phyloP scores from a whole-genome alignment of 1,140 invertebrate genomes.

The Schlechtendalia chinensis region DNA sequence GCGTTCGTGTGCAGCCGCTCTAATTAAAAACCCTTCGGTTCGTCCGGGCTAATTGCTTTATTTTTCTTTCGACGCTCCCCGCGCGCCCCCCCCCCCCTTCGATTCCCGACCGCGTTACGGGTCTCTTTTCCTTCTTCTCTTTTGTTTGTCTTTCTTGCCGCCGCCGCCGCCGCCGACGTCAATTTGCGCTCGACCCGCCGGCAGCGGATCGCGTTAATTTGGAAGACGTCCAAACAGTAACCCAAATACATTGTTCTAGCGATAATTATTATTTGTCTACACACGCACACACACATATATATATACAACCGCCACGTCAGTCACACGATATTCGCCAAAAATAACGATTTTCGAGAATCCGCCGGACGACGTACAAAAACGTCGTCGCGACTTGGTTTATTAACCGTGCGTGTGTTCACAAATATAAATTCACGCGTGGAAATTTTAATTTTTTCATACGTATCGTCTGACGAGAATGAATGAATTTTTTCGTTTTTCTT shows the following conservation, averaged over 20 bases:
- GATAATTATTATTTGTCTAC: slow-evolving; percentile 6
- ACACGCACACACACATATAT: neutral
- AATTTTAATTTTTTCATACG: too few species aligned
- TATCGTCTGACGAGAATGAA: too few species aligned
- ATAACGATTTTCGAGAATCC: neutral
- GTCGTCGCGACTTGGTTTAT: too few species aligned
- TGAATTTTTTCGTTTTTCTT: too few species aligned
- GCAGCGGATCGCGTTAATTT: slow-evolving; percentile 45
- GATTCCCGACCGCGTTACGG: neutral
- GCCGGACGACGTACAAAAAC: too few species aligned
- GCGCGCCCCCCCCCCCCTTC: neutral
- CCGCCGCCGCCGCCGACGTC: slow-evolving; percentile 25
- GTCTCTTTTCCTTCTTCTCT: slow-evolving; percentile 22
- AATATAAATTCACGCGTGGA: too few species aligned
- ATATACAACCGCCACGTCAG: neutral
- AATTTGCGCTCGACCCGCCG: slow-evolving; percentile 36
- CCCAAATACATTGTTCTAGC: slow-evolving; percentile 29
- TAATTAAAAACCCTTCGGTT: slow-evolving; percentile 49
- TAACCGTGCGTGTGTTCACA: too few species aligned
- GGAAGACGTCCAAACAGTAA: slow-evolving; percentile 34
- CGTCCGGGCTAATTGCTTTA: slow-evolving; percentile 47
- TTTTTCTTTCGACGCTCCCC: slow-evolving; percentile 46
- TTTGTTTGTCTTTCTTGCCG: slow-evolving; percentile 39
- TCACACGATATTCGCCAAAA: slow-evolving; percentile 4
- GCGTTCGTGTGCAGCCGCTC: slow-evolving; percentile 25